phyloP scores from a whole-genome alignment of 2,113 vertebrate species.

The Geococcyx californianus region DNA sequence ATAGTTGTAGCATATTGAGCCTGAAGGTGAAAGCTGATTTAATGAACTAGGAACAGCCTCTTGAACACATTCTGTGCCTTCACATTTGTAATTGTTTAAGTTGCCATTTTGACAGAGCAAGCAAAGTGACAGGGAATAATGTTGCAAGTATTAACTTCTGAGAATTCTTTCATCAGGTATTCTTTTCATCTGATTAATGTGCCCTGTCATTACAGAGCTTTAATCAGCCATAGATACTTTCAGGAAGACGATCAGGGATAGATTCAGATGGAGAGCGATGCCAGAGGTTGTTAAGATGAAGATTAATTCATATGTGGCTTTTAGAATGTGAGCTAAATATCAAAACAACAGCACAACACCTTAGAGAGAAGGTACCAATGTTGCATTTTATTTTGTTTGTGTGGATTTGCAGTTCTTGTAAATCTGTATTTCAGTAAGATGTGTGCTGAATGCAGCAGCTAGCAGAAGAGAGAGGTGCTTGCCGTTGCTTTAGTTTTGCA shows the following conservation, averaged over 20 bases:
- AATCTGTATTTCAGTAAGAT: not conserved
- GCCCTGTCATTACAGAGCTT: not conserved
- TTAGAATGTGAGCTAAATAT: not conserved
- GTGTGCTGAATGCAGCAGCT: not conserved
- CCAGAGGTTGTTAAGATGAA: slow-evolving; percentile 12
- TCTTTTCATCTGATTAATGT: slow-evolving; percentile 7
- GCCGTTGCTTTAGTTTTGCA: not conserved
- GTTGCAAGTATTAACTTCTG: not conserved
- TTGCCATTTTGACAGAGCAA: slow-evolving; percentile 1
- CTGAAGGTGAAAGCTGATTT: not conserved
- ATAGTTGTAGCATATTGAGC: not conserved
- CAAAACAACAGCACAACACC: not conserved
- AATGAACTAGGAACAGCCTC: not conserved
- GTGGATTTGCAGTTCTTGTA: not conserved
- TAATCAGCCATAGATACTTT: not conserved
- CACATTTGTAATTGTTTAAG: not conserved
- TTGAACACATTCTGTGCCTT: not conserved
- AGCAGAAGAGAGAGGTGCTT: not conserved
- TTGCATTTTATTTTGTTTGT: not conserved
- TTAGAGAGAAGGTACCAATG: not conserved
- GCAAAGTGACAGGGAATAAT: not conserved
- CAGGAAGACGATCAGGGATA: not conserved
- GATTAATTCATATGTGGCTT: slow-evolving; percentile 28
- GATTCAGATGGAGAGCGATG: slow-evolving; percentile 5
- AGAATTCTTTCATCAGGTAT: not conserved